These are phyloP conservation scores for Rhyacophila brunnea DNA, from an alignment of 1,140 invertebrate species.

Conservation along the genomic window DNA sequence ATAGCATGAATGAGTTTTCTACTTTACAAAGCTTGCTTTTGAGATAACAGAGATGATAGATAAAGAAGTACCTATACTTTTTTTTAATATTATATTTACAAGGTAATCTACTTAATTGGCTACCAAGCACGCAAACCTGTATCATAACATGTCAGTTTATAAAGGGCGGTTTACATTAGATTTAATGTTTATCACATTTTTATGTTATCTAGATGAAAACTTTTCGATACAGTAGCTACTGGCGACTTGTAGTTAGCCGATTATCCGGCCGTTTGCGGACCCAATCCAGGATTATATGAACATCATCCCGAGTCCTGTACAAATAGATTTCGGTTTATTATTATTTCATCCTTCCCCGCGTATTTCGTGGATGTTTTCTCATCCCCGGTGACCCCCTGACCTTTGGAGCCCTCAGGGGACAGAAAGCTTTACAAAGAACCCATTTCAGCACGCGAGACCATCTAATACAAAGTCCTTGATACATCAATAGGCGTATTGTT, in stretches of 20 bases:
- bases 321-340: slow-evolving; percentile 34
- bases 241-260: slow-evolving; percentile 16
- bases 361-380: slow-evolving; percentile 14
- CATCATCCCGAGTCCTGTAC: slow-evolving; percentile 28
- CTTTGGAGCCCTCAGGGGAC: slow-evolving; percentile 18
- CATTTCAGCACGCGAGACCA: slow-evolving; percentile 5
- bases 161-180: too few species aligned
- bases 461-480: slow-evolving; percentile 20
- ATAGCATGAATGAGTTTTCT: too few species aligned
- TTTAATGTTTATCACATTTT: too few species aligned
- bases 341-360: slow-evolving; percentile 23
- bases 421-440: slow-evolving; percentile 13
- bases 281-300: slow-evolving; percentile 32
- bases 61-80: too few species aligned
- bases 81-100: too few species aligned
- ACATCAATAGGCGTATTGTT: slow-evolving; percentile 24
- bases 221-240: background rate
- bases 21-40: too few species aligned
- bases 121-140: too few species aligned
- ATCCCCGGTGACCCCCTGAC: slow-evolving; percentile 26
- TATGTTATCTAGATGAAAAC: background rate
- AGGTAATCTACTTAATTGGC: too few species aligned
- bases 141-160: too few species aligned
- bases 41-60: too few species aligned
- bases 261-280: slow-evolving; percentile 25